Evolutionary conservation across 2,888 invertebrate species (phyloP), one percentile per base, ranked within the genome.

Genomic region (Nowickia ferox): DNA sequence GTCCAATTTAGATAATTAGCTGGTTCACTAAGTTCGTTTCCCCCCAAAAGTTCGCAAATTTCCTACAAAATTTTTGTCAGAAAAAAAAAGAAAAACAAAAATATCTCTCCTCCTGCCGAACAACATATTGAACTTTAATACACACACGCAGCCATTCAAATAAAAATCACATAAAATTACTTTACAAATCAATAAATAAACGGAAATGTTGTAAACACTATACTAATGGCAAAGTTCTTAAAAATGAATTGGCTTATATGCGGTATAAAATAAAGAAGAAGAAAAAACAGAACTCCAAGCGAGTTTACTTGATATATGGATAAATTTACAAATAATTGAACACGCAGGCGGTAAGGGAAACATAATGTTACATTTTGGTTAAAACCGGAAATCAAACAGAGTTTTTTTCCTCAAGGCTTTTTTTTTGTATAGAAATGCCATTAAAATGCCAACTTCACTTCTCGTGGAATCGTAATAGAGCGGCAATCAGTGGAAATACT

Each of bases 391-490:
- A 86, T 84, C 53, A 80, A 86, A 84, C 86, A 87, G 82, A 87
- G 82, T 85, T 82, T 86, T 76, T 55, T 19, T 61, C 42, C 30
- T 61, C 42, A 17, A 63, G 19, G 48, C 10, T 69, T 42, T 78
- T 51, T n/a, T n/a, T n/a, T n/a, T n/a, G n/a, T 63, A 63, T 80
- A 84, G 74, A 84, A 87, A 84, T 76, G 69, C 85, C 84, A 84
- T 86, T 85, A 88, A 88, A 87, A 81, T 84, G 74, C 81, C 80
- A 87, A 86, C 84, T 84, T 84, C 42, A 86, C 84, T 84, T 84
- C 42, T 81, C 38, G 19, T 66, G 17, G 19, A 72, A 59, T 17
- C 46, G 68, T n/a, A 55, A 71, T 30, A 38, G 19, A 74, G 22
- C 57, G 55, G 71, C 40, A 53, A 61, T 61, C 46, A 63, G 17